Base-by-base conservation (phyloP, 2,797 vertebrate species). In the Microctenopoma lineatum region DNA sequence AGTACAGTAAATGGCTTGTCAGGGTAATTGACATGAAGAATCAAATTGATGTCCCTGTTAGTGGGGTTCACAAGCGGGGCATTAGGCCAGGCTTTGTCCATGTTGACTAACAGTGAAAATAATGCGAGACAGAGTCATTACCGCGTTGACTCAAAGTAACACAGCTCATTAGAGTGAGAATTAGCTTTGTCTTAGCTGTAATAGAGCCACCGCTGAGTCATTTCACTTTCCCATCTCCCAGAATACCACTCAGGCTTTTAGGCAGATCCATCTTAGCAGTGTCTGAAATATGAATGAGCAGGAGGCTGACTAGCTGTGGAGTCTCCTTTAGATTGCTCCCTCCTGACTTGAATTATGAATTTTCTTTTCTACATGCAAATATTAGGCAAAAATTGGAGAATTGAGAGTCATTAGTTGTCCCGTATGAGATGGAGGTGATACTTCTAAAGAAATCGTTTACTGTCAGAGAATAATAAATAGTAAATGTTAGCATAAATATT, bases 251-350 rank as follows among this genome's bases (percentile, higher is more conserved):
- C 54, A 53, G 77, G 57, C 85, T 84, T 72, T 85, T 66, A 72
- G 74, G 80, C 73, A 57, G 70, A 78, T 70, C 66, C 57, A 53
- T 89, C 78, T 78, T 82, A 73, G 70, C 83, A 85, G 80, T 54
- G 51, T 75, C 75, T 85, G 64, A 87, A 90, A 87, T 89, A 88
- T 91, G 75, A 83, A 90, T 88, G 87, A 89, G 80, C 57, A 39
- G 46, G 59, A 59, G 70, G 59, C 69, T 44, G 52, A 55, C 48
- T 12, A 67, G 50, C 71, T 70, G 62, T 57, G 47, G 53, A 75
- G 41, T 34, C 74, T 70, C 41, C 74, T 27, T 66, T 65, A 65
- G 54, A 81, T 80, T 55, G 53, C 69, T 85, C 64, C 66, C 71
- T 21, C 32, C 42, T 50, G 54, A 62, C 21, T 47, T 80, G 68